Percentiles rank a stretch among this genome's conserved stretches.
phyloP scores from a whole-genome alignment of 2,888 invertebrate species.

The Apeira syringaria region DNA sequence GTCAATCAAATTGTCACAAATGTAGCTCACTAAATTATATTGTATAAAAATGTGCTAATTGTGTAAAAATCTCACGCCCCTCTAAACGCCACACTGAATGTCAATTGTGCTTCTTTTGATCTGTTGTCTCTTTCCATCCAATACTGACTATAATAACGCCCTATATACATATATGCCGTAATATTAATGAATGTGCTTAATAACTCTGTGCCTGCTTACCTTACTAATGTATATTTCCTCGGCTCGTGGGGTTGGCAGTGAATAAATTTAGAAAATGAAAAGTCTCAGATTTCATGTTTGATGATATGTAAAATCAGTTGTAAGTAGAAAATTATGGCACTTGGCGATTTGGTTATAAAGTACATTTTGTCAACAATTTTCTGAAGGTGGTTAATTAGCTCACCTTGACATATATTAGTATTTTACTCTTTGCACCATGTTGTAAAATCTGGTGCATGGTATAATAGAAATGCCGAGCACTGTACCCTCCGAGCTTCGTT shows the following conservation, averaged over 20 bases:
- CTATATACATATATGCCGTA: constrained; percentile 34
- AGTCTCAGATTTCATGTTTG: constrained; percentile 9
- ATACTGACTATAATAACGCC: constrained; percentile 21
- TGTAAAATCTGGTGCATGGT: too few relatives aligned
- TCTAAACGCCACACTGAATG: constrained; percentile 49
- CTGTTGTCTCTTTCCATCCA: constrained; percentile 17
- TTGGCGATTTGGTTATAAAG: too few relatives aligned
- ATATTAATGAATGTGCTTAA: constrained; percentile 36
- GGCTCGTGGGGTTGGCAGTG: constrained; percentile 60
- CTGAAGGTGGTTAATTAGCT: too few relatives aligned
- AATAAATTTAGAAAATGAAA: neutral
- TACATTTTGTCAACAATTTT: too few relatives aligned
- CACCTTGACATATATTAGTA: too few relatives aligned
- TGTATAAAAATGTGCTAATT: constrained; percentile 7
- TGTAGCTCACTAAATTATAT: constrained; percentile 39
- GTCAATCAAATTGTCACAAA: constrained; percentile 36
- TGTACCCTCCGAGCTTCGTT: too few relatives aligned
- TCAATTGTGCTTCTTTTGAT: constrained; percentile 33
- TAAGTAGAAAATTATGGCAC: too few relatives aligned
- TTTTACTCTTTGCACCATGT: too few relatives aligned
- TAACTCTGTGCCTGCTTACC: constrained; percentile 55
- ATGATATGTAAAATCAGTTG: neutral
- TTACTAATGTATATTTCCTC: constrained; percentile 64
- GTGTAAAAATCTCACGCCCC: constrained; percentile 38
- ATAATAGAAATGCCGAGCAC: too few relatives aligned